Percentiles rank a stretch among this genome's conserved stretches.
Evolutionary conservation across 2,797 vertebrate genomes (phyloP).

Genomic region (Periophthalmus magnuspinnatus): DNA sequence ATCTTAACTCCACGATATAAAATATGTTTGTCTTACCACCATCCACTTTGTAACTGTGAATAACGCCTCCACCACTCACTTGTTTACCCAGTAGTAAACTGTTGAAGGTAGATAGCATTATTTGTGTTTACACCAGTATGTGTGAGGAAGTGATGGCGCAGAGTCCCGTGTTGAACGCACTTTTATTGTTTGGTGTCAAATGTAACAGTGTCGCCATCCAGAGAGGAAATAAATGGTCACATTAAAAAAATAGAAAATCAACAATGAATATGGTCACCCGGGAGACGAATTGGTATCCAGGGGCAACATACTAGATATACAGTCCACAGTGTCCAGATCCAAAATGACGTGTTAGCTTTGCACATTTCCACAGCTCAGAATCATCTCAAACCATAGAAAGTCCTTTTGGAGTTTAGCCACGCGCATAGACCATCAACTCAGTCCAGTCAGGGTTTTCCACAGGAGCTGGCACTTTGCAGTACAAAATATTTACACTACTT

Average conservation of each 20-base stretch:
- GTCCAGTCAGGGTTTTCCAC: slow-evolving; percentile 64
- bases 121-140: neutral
- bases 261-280: slow-evolving; percentile 75
- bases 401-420: slow-evolving; percentile 70
- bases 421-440: slow-evolving; percentile 69
- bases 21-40: too few relatives aligned
- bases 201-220: slow-evolving; percentile 79
- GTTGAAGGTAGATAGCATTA: neutral
- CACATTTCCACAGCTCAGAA: slow-evolving; percentile 71
- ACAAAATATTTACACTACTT: slow-evolving; percentile 76
- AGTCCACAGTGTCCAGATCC: slow-evolving; percentile 68
- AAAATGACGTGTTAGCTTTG: slow-evolving; percentile 69
- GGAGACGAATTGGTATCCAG: slow-evolving; percentile 62
- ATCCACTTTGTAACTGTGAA: too few relatives aligned
- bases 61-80: too few relatives aligned
- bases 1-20: neutral
- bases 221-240: slow-evolving; percentile 74
- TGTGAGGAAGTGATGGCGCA: neutral
- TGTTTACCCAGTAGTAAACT: too few relatives aligned
- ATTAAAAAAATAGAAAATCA: slow-evolving; percentile 84
- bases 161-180: slow-evolving; percentile 73
- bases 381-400: slow-evolving; percentile 62
- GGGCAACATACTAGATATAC: slow-evolving; percentile 63
- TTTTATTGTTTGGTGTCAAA: slow-evolving; percentile 82
- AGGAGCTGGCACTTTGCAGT: slow-evolving; percentile 72